These are phyloP conservation scores for Pygoscelis antarcticus DNA, from an alignment of 2,113 vertebrate species.

Conservation along the genomic window DNA sequence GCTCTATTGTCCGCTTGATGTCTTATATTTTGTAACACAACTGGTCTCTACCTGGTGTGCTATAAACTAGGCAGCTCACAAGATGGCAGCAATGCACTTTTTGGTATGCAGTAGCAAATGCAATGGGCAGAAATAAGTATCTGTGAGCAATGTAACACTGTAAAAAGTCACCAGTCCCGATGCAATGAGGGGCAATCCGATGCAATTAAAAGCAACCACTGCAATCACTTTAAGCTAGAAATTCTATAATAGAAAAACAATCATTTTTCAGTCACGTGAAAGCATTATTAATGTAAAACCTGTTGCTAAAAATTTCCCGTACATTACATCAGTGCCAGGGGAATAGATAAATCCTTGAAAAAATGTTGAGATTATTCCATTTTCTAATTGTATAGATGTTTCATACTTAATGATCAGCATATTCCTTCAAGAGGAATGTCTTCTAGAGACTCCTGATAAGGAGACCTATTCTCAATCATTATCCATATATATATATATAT, in stretches of 20 bases:
- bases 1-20: accelerated
- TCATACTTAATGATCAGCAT: background rate
- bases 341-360: background rate
- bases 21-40: accelerated
- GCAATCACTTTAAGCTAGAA: background rate
- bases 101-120: accelerated
- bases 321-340: background rate
- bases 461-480: background rate
- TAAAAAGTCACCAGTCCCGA: background rate
- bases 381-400: background rate
- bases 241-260: background rate
- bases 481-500: background rate
- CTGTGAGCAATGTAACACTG: accelerated
- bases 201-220: background rate
- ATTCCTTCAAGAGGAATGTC: background rate
- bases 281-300: background rate
- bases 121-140: background rate
- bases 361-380: background rate
- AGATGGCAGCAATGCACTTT: constrained; percentile 68
- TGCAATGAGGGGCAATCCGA: background rate
- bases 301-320: accelerated
- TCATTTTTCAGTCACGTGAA: background rate
- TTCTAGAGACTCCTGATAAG: background rate
- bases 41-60: background rate
- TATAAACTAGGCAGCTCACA: background rate